These are phyloP conservation scores for Bubo blakistoni DNA, from an alignment of 2,113 vertebrate genomes.

Conservation along the genomic window DNA sequence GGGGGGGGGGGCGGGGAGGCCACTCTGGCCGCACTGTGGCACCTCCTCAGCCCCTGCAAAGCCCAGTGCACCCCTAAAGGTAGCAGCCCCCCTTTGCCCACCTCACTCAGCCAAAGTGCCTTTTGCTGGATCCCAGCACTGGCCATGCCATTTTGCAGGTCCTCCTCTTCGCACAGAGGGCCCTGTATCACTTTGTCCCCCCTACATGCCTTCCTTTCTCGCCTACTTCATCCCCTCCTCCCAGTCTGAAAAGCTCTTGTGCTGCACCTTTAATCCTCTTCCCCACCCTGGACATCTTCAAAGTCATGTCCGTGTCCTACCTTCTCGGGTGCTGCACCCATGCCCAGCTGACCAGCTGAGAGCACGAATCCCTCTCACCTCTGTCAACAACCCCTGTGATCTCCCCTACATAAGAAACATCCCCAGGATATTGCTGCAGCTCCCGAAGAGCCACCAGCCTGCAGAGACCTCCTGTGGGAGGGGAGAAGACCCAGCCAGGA, in stretches of 20 bases:
- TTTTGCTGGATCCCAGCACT: neutral
- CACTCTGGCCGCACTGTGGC: neutral
- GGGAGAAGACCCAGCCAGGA: neutral
- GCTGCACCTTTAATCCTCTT: neutral
- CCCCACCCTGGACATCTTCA: neutral
- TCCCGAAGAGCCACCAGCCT: neutral
- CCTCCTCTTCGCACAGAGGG: neutral
- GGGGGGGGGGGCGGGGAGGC: neutral
- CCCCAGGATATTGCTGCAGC: neutral
- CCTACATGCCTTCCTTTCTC: neutral
- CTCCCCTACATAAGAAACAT: neutral
- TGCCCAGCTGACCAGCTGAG: fast-evolving
- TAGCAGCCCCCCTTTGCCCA: neutral
- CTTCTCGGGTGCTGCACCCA: neutral
- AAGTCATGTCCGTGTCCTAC: neutral
- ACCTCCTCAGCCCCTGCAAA: neutral
- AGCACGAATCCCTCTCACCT: neutral
- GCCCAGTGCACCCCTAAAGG: neutral
- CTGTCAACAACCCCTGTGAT: neutral
- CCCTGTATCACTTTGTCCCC: neutral
- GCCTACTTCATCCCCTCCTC: neutral
- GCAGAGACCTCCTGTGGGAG: neutral
- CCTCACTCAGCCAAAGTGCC: neutral
- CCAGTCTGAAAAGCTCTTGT: neutral
- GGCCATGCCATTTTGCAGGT: neutral